phyloP scores from a whole-genome alignment of 2,113 vertebrate species.

The Capreolus pygargus region DNA sequence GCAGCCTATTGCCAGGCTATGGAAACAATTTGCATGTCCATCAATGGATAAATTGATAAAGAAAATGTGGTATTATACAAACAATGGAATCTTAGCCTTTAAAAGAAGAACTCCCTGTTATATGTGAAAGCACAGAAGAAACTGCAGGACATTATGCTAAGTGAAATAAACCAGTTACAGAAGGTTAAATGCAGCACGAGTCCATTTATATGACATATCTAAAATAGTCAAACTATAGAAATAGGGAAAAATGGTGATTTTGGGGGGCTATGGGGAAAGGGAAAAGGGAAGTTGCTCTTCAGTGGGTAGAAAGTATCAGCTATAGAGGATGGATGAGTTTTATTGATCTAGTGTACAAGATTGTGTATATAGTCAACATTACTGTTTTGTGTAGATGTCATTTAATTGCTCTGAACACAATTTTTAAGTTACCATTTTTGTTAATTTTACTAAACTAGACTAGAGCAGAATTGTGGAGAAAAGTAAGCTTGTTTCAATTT shows the following conservation, averaged over 20 bases:
- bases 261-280: too few species aligned
- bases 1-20: not conserved
- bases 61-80: not conserved
- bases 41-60: not conserved
- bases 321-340: not conserved
- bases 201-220: not conserved
- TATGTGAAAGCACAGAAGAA: not conserved
- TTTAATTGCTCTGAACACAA: not conserved
- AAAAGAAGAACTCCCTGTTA: not conserved
- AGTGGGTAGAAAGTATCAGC: not conserved
- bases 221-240: not conserved
- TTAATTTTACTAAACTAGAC: not conserved
- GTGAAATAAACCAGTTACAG: not conserved
- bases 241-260: not conserved
- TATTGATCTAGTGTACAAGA: not conserved
- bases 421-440: not conserved
- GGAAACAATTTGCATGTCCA: not conserved
- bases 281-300: fast-evolving
- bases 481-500: not conserved
- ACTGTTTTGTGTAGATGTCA: not conserved
- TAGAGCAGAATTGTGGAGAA: not conserved
- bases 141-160: not conserved
- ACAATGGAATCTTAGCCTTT: not conserved
- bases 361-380: not conserved
- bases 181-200: not conserved